Conservation (phyloP, 2,113 vertebrate genomes). For the Gallinago jamesoni region DNA sequence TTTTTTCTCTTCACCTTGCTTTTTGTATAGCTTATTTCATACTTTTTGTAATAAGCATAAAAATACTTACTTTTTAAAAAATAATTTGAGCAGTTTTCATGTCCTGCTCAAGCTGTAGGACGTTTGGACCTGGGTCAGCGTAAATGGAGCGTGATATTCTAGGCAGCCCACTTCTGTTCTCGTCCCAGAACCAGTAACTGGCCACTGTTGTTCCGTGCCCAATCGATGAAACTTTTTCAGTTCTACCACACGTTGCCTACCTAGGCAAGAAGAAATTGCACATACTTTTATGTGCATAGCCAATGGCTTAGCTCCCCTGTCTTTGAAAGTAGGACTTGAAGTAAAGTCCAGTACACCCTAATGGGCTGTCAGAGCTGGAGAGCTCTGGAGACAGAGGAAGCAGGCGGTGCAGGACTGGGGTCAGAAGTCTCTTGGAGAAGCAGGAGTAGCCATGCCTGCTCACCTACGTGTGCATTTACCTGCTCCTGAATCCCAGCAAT, state of each 20-base stretch:
- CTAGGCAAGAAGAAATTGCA: not conserved
- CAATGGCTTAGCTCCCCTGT: fast-evolving
- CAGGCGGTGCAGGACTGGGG: not conserved
- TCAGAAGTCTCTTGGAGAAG: not conserved
- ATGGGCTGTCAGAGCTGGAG: fast-evolving
- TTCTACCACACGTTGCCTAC: not conserved
- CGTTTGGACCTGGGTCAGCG: not conserved
- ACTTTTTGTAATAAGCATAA: not conserved
- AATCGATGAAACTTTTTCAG: not conserved
- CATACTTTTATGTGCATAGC: not conserved
- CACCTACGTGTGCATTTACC: not conserved
- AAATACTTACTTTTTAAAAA: not conserved
- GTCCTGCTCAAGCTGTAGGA: not conserved
- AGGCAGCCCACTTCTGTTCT: not conserved
- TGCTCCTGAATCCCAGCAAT: not conserved
- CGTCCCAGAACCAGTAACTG: not conserved
- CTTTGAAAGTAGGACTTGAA: not conserved
- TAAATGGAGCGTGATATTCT: not conserved
- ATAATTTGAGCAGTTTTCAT: not conserved
- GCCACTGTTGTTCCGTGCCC: not conserved
- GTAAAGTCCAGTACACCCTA: not conserved
- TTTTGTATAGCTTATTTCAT: not conserved
- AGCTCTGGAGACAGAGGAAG: not conserved
- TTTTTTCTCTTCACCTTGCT: not conserved
- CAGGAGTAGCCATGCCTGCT: not conserved